Conservation (phyloP, 2,888 invertebrate genomes). For the Stenodema calcarata region DNA sequence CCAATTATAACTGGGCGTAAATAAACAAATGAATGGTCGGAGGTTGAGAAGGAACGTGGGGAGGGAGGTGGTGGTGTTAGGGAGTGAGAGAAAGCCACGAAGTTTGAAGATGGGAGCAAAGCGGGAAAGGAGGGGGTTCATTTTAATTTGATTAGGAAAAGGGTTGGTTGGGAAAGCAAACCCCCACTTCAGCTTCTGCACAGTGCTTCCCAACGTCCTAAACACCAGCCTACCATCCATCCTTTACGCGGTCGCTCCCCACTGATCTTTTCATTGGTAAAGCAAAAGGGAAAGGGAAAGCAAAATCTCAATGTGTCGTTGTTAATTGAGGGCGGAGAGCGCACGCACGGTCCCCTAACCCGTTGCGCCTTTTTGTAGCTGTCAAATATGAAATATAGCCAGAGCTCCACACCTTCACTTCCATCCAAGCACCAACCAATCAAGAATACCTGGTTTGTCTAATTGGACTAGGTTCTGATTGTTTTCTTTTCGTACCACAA, state of each 20-base stretch:
- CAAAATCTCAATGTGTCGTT: not conserved
- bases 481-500: no score
- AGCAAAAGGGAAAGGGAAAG: not conserved
- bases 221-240: not conserved
- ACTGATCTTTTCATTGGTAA: not conserved
- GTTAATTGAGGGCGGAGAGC: not conserved
- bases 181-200: not conserved
- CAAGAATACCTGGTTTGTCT: no score
- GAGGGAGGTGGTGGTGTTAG: not conserved
- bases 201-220: not conserved
- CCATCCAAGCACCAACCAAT: no score
- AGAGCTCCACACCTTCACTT: not conserved
- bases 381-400: not conserved
- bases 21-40: not conserved
- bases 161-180: not conserved
- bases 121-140: conserved; percentile 1
- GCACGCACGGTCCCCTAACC: not conserved
- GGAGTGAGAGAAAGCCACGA: not conserved
- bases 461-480: no score
- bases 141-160: conserved; percentile 21
- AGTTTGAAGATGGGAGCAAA: not conserved
- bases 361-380: not conserved
- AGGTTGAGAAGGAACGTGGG: not conserved
- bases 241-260: not conserved
- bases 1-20: not conserved